Conservation (phyloP, 2,888 invertebrate genomes). For the Villa cingulata region DNA sequence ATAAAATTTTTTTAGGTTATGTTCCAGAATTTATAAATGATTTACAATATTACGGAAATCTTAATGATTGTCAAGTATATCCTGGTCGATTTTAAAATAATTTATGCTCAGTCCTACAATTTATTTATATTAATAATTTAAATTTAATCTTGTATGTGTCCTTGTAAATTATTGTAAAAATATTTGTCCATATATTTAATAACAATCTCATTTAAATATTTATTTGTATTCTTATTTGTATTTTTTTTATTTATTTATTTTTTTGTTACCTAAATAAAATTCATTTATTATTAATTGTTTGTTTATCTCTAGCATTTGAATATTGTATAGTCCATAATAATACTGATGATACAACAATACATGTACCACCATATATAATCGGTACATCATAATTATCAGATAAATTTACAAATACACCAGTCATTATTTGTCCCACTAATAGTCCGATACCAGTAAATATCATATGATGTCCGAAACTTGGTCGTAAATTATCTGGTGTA, state of each 20-base stretch:
- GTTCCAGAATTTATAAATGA: background rate
- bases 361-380: slow-evolving; percentile 16
- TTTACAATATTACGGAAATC: background rate
- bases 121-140: too few species aligned
- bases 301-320: background rate
- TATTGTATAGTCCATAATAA: background rate
- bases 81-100: too few species aligned
- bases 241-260: too few species aligned
- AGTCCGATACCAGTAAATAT: slow-evolving; percentile 64
- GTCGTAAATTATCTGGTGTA: slow-evolving; percentile 62
- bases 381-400: slow-evolving; percentile 17
- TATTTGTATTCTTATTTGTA: too few species aligned
- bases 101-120: too few species aligned
- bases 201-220: too few species aligned
- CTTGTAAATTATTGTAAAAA: too few species aligned
- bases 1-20: background rate
- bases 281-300: too few species aligned
- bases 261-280: too few species aligned
- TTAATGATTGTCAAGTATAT: background rate
- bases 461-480: slow-evolving; percentile 61
- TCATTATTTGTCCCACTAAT: slow-evolving; percentile 45
- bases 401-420: slow-evolving; percentile 23
- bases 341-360: background rate
- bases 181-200: too few species aligned
- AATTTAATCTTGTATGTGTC: too few species aligned